These are phyloP conservation scores for Rhingia rostrata DNA, from an alignment of 2,888 invertebrate species.

Conservation along the genomic window DNA sequence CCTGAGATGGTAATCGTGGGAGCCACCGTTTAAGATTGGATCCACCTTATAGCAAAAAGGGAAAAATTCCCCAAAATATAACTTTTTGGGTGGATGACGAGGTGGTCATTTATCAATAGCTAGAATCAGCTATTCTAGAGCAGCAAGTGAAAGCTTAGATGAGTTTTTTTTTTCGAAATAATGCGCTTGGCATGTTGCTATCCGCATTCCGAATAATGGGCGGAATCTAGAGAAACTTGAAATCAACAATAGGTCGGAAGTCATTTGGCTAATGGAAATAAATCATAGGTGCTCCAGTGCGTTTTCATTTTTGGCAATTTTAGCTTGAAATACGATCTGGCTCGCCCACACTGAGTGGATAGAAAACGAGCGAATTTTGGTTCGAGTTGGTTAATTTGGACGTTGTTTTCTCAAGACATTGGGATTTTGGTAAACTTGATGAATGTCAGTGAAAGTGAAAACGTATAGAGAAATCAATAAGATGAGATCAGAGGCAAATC, in stretches of 20 bases:
- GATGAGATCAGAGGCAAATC: background rate
- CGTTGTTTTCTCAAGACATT: conserved; percentile 3
- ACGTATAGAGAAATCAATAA: conserved; percentile 23
- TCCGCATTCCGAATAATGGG: conserved; percentile 60
- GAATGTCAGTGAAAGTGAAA: conserved; percentile 43
- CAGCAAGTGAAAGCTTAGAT: conserved; percentile 58
- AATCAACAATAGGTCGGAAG: conserved; percentile 55
- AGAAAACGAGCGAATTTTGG: background rate
- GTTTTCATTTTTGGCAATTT: conserved; percentile 50
- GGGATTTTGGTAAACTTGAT: conserved; percentile 33
- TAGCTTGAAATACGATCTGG: conserved; percentile 19
- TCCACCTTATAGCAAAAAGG: conserved; percentile 23
- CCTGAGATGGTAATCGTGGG: conserved; percentile 13
- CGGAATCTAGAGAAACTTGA: conserved; percentile 45
- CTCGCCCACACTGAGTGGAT: conserved; percentile 11
- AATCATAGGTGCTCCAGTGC: conserved; percentile 34
- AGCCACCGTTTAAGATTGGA: conserved; percentile 45
- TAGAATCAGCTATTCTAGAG: conserved; percentile 33
- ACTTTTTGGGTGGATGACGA: conserved; percentile 6
- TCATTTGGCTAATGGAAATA: conserved; percentile 37
- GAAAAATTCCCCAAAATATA: conserved; percentile 35
- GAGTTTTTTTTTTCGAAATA: conserved; percentile 41
- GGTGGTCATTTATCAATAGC: conserved; percentile 41
- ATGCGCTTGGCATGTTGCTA: conserved; percentile 33
- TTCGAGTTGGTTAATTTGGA: conserved; percentile 35